phyloP scores from a whole-genome alignment of 1,140 invertebrate species.

The Sitobion miscanthi region DNA sequence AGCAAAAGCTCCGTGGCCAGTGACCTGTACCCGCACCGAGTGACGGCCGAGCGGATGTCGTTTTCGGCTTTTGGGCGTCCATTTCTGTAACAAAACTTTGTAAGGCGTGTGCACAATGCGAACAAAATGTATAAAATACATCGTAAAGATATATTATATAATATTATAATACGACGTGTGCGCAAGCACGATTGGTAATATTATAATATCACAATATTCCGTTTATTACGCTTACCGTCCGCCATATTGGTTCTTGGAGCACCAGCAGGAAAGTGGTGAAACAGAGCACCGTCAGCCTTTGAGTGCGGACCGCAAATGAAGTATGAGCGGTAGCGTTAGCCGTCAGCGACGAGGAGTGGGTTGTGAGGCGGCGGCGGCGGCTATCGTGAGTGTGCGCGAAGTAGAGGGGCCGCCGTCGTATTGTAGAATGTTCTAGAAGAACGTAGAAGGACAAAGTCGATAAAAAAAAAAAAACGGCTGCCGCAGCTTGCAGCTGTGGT shows the following conservation, averaged over 20 bases:
- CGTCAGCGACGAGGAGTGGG: background rate
- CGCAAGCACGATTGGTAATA: background rate
- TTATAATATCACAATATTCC: background rate
- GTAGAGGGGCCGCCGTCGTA: background rate
- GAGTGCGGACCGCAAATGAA: background rate
- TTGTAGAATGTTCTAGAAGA: conserved; percentile 1
- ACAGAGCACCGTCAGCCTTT: background rate
- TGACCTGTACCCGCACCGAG: background rate
- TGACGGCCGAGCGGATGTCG: background rate
- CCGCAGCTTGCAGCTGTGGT: background rate
- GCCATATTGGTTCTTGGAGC: background rate
- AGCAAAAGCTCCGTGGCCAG: background rate
- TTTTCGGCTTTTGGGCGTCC: background rate
- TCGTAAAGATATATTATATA: background rate
- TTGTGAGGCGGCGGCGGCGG: background rate
- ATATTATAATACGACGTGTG: background rate
- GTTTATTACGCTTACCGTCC: background rate
- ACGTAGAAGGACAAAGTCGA: background rate
- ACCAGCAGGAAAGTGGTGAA: background rate
- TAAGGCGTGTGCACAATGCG: background rate
- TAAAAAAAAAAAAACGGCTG: background rate
- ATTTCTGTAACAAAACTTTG: background rate
- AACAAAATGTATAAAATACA: background rate
- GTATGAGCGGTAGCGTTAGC: background rate
- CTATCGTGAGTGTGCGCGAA: background rate